Conservation (phyloP, 2,888 invertebrate genomes). For the Sericinus montela region DNA sequence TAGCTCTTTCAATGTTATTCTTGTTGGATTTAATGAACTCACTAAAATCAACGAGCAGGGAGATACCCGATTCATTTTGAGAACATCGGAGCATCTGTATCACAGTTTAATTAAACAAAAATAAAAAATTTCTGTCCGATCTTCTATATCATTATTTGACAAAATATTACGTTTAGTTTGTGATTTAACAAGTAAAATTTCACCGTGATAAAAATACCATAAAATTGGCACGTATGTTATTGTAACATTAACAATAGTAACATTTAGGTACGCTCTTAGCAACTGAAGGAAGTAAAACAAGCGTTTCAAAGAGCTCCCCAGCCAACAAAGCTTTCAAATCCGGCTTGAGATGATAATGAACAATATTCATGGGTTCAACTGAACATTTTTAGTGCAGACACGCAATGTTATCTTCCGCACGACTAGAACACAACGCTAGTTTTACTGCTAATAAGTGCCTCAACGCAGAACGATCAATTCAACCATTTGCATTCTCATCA, state of each 20-base stretch:
- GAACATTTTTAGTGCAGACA: conserved; percentile 29
- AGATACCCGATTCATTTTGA: too few relatives aligned
- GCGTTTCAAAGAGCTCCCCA: conserved; percentile 35
- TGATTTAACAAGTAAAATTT: too few relatives aligned
- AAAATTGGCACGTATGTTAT: conserved; percentile 32
- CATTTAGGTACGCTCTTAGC: conserved; percentile 37
- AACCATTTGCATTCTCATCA: conserved; percentile 40
- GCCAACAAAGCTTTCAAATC: conserved; percentile 43
- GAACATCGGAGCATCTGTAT: too few relatives aligned
- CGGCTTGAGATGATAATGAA: conserved; percentile 50
- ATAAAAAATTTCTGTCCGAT: too few relatives aligned
- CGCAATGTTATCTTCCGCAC: conserved; percentile 28
- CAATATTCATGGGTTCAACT: conserved; percentile 30
- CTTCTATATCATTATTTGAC: too few relatives aligned
- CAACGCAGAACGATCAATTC: conserved; percentile 29
- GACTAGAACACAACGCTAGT: conserved; percentile 23
- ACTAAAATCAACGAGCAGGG: too few relatives aligned
- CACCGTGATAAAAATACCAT: conserved; percentile 39
- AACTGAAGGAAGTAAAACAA: conserved; percentile 27
- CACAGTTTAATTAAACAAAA: too few relatives aligned
- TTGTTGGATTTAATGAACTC: too few relatives aligned
- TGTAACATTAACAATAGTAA: too few relatives aligned
- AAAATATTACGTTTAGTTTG: too few relatives aligned
- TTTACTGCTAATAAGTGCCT: conserved; percentile 19
- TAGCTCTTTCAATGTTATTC: too few relatives aligned